Evolutionary conservation across 1,140 invertebrate species (phyloP).

Genomic region (Globodera rostochiensis): DNA sequence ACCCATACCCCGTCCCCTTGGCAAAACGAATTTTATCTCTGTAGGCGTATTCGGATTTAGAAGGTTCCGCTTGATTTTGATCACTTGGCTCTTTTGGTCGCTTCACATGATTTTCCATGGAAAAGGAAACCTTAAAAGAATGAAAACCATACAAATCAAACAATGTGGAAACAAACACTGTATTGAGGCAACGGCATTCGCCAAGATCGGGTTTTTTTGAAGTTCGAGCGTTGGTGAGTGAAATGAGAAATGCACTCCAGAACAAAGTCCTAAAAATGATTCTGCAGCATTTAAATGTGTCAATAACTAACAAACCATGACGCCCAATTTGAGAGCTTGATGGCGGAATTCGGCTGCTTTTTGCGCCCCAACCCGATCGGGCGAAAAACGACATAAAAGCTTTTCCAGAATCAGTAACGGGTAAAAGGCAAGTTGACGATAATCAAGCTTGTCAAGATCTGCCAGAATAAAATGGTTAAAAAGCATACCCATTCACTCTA

Average conservation of each 20-base stretch:
- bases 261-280: conserved; percentile 23
- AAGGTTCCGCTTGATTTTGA: neutral
- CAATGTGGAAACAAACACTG: conserved; percentile 12
- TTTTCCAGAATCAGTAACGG: conserved; percentile 27
- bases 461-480: neutral
- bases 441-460: conserved; percentile 14
- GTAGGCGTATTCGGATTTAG: neutral
- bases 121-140: conserved; percentile 1
- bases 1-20: conserved; percentile 26
- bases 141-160: neutral
- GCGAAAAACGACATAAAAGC: conserved; percentile 24
- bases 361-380: neutral
- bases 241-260: conserved; percentile 32
- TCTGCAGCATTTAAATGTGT: neutral
- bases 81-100: neutral
- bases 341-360: conserved; percentile 6
- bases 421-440: conserved; percentile 29
- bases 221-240: conserved; percentile 22
- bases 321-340: conserved; percentile 27
- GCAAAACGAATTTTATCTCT: neutral
- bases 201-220: conserved; percentile 16
- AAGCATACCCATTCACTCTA: neutral
- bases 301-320: conserved; percentile 10
- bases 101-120: neutral
- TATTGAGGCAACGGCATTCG: conserved; percentile 23